Conservation (phyloP, 2,797 vertebrate species). For the Amblyraja radiata region DNA sequence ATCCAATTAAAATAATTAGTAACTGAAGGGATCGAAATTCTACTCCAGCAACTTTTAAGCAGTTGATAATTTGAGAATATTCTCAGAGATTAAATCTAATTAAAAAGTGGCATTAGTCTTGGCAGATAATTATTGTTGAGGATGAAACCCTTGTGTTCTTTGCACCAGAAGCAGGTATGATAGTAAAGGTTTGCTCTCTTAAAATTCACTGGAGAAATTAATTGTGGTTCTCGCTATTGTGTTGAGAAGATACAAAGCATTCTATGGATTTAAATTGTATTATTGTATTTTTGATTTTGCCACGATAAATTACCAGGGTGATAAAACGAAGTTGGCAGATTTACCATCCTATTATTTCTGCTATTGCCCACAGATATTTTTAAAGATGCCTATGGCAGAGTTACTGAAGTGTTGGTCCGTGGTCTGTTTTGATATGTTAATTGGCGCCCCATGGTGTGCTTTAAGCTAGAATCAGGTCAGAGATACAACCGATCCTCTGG, state of each 20-base stretch:
- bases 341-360: background rate
- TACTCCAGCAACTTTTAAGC: background rate
- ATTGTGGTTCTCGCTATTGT: background rate
- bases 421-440: background rate
- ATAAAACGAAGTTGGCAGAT: background rate
- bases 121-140: background rate
- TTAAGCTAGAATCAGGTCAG: background rate
- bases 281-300: background rate
- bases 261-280: background rate
- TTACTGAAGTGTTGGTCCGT: background rate
- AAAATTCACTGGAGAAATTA: background rate
- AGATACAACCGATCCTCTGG: background rate
- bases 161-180: background rate
- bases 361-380: background rate
- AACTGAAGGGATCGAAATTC: background rate
- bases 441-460: background rate
- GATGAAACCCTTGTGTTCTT: background rate
- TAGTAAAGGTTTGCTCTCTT: background rate
- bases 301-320: background rate
- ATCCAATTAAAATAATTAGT: constrained; percentile 19
- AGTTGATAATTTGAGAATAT: background rate
- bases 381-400: background rate
- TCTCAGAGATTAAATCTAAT: background rate
- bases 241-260: background rate
- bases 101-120: background rate